Base-by-base conservation (phyloP, 2,113 vertebrate genomes). In the Cacatua alba region DNA sequence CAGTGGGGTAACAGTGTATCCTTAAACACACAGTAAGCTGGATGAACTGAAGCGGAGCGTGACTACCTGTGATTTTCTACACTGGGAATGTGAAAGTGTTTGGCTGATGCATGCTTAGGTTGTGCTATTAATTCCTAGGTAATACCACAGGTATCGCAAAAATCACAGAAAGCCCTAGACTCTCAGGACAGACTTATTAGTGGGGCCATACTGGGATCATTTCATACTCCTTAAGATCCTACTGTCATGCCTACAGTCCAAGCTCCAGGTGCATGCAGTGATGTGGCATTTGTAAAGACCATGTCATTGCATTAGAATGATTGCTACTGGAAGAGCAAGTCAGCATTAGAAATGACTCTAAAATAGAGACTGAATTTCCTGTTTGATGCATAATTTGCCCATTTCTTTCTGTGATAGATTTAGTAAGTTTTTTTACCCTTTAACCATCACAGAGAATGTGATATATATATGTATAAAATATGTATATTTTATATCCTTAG, bases 241-340 rank as follows among this genome's bases (percentile, higher is more conserved):
- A 90, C 93, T 98, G 95, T 89, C 90, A 80, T 91, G 78, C 95
- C 97, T 95, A 84, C 82, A 95, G 78, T 83, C 46, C 83, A 60
- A 79, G 52, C 88, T 83, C 44, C 74, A 84, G 70, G 48, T 95
- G 89, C n/a, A 33, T 74, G 49, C 81, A 78, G 70, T 12, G 10
- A 92, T 81, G 82, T 67, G 69, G 77, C 67, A 55, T 89, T 89
- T 83, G 21, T 76, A 82, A 76, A 91, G 86, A 59, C 10, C 4
- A 10, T 79, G 51, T 60, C 68, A 75, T 55, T 87, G 91, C 89
- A 87, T 97, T 95, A 92, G 57, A 89, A 78, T 57, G 71, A 72
- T 69, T 76, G 46, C 53, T 67, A 8, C 51, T 55, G 35, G 55
- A 88, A 23, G 23, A 55, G 39, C 39, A 90, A 74, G 43, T 49